Base-by-base conservation (phyloP, 2,113 vertebrate genomes). In the Thunnus maccoyii region DNA sequence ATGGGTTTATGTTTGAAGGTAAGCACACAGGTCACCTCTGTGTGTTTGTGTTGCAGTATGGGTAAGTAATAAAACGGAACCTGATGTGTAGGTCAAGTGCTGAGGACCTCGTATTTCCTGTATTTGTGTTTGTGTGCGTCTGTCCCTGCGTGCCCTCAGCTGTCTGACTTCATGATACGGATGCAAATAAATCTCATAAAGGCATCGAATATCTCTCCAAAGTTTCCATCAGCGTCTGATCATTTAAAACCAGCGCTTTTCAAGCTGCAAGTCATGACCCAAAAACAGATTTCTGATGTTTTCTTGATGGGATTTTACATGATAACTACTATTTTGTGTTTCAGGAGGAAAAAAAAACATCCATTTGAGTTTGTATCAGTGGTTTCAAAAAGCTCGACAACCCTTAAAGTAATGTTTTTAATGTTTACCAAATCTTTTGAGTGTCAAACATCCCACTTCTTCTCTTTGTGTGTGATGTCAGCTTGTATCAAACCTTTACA, bases 81-180 rank as follows among this genome's bases (percentile, higher is more conserved):
- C 36, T 47, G 47, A 30, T 66, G 57, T 72, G 27, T 73, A 73
- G 69, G 78, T 50, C 78, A 58, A 58, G 62, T 4, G 9, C 36
- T 47, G 51, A 71, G 41, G 56, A 54, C 30, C 30, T 44, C 30
- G 46, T n/a, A n/a, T 14, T 79, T 20, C 36, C 48, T 63, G 12
- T 18, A 16, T 41, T 58, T 46, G 52, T 44, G 4, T 6, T 2
- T 18, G 16, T 56, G 17, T 22, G 30, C 25, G n/a, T 44, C 20
- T 50, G 5, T 50, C 50, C 13, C n/a, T 5, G 25, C 18, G 50
- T 15, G 22, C 7, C 36, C 20, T 56, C 20, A 50, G 60, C 20
- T 50, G 17, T 68, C 27, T 76, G 51, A 41, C 17, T 50, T 70
- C 32, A 47, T 54, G 11, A 55, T 63, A 61, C 71, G 12, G 55